These are phyloP conservation scores for Drosophila athabasca DNA, from an alignment of 1,140 invertebrate genomes.

Conservation along the genomic window DNA sequence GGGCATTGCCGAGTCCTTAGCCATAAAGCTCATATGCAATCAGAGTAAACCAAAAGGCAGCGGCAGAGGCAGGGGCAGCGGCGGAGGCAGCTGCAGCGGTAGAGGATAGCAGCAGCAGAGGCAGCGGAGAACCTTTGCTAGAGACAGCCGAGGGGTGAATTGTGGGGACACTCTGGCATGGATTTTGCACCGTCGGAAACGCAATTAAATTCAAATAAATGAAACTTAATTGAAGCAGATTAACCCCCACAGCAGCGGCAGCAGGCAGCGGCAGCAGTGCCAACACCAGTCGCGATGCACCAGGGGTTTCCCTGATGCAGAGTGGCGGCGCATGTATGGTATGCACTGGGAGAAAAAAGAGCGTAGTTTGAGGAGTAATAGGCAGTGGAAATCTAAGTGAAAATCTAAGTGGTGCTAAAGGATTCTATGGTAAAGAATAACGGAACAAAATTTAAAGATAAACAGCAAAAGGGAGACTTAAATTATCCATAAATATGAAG, in stretches of 20 bases:
- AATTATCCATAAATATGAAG: too few species aligned
- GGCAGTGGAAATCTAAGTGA: too few species aligned
- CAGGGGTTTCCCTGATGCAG: constrained; percentile 5
- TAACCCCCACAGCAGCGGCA: constrained; percentile 65
- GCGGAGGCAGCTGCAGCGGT: background rate
- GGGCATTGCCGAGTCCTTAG: constrained; percentile 2
- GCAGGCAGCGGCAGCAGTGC: constrained; percentile 45
- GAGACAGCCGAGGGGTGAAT: constrained; percentile 2
- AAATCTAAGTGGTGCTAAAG: too few species aligned
- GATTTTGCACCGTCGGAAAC: constrained; percentile 42
- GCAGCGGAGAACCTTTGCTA: background rate
- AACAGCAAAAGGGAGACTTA: too few species aligned
- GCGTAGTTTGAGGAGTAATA: background rate
- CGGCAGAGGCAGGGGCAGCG: background rate
- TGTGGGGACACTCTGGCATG: constrained; percentile 4
- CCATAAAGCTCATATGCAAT: constrained; percentile 30
- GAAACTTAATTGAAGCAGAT: constrained; percentile 76
- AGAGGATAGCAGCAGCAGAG: background rate
- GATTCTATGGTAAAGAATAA: too few species aligned
- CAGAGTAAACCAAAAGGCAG: constrained; percentile 20
- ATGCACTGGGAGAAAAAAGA: too few species aligned
- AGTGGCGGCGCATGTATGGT: background rate
- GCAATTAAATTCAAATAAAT: constrained; percentile 81
- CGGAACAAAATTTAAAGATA: too few species aligned
- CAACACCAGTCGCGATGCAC: constrained; percentile 28